Percentiles rank a stretch among this genome's conserved stretches.
phyloP scores from a whole-genome alignment of 2,797 vertebrate species.

The Tinamus major region DNA sequence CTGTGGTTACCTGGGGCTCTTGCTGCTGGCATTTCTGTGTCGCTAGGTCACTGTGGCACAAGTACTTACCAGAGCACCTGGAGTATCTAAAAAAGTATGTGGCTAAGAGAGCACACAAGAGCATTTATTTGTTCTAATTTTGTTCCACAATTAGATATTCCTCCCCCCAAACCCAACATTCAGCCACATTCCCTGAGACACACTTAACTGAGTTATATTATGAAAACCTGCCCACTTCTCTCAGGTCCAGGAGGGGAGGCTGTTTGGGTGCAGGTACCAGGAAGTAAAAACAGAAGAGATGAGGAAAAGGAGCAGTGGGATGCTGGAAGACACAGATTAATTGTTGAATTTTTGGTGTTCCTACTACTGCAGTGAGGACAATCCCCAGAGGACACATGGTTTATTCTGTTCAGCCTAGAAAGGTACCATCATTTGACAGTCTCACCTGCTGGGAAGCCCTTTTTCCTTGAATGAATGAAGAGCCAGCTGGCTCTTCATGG shows the following conservation, averaged over 20 bases:
- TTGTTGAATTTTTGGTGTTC: not conserved
- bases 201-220: not conserved
- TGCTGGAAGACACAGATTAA: not conserved
- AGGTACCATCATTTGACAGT: not conserved
- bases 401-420: not conserved
- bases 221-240: not conserved
- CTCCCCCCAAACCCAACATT: not conserved
- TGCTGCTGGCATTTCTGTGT: not conserved
- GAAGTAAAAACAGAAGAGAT: not conserved
- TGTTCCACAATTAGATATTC: not conserved
- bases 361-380: not conserved
- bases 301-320: not conserved
- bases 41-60: not conserved
- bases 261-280: rapidly evolving
- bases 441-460: not conserved
- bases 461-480: not conserved
- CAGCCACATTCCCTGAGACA: rapidly evolving
- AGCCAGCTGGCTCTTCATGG: not conserved
- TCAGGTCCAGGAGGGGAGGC: not conserved
- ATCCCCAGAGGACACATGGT: rapidly evolving
- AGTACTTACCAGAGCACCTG: not conserved
- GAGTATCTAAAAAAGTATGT: not conserved
- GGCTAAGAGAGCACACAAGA: not conserved
- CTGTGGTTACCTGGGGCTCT: too few relatives aligned
- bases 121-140: not conserved